These are phyloP conservation scores for Lophotriccus pileatus DNA, from an alignment of 2,797 vertebrate genomes.

Conservation along the genomic window DNA sequence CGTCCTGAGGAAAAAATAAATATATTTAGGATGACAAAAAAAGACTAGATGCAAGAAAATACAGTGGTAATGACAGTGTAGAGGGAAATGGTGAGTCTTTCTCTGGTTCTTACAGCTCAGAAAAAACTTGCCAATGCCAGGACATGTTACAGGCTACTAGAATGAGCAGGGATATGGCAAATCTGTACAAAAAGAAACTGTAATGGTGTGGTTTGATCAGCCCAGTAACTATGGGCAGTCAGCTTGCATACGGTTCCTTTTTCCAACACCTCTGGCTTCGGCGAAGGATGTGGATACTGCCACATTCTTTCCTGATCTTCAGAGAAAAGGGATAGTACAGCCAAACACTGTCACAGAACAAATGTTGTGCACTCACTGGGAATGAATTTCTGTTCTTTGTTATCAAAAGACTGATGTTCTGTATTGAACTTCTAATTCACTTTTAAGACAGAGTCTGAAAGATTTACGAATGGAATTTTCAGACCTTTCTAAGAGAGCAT, in stretches of 20 bases:
- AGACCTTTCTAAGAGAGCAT: neutral
- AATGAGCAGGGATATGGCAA: neutral
- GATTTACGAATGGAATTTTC: neutral
- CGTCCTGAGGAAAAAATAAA: neutral
- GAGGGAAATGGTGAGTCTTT: neutral
- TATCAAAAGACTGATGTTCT: neutral
- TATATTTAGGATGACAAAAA: neutral
- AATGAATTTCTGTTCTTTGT: neutral
- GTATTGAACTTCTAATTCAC: neutral
- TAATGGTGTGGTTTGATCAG: neutral
- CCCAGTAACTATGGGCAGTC: accelerated
- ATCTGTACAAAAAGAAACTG: neutral
- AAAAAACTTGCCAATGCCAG: neutral
- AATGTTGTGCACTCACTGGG: neutral
- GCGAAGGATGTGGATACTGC: neutral
- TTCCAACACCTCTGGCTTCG: neutral
- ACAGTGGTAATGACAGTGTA: accelerated
- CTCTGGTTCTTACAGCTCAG: neutral
- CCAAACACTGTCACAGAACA: neutral
- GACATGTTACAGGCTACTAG: neutral
- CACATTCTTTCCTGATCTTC: neutral
- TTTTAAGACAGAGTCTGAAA: neutral
- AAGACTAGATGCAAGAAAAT: neutral
- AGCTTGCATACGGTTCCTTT: neutral
- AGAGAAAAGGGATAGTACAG: neutral